Conservation (phyloP, 2,888 invertebrate species). For the Quadroppia sp. region DNA sequence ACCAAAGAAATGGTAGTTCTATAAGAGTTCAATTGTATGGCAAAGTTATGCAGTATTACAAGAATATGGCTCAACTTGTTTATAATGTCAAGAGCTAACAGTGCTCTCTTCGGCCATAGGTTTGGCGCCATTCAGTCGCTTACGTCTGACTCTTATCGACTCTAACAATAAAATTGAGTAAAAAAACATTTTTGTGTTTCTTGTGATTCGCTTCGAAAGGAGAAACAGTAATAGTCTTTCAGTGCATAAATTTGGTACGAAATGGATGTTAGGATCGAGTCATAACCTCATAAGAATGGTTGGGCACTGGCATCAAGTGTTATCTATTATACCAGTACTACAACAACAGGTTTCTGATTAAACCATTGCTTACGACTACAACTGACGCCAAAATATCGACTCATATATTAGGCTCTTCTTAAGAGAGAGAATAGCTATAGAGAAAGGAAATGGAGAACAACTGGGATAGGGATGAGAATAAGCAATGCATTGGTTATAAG, state of each 20-base stretch:
- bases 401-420: constrained; percentile 13
- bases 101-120: background rate
- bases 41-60: background rate
- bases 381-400: constrained; percentile 29
- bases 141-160: constrained; percentile 4
- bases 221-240: background rate
- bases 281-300: constrained; percentile 24
- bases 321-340: constrained; percentile 18
- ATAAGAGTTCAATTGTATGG: constrained; percentile 16
- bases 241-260: constrained; percentile 2
- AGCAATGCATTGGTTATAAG: constrained; percentile 32
- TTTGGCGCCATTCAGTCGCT: constrained; percentile 23
- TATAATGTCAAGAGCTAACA: background rate
- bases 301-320: constrained; percentile 8
- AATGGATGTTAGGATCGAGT: constrained; percentile 1
- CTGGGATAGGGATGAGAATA: constrained; percentile 1
- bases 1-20: background rate
- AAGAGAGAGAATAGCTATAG: constrained; percentile 30
- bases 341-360: constrained; percentile 36
- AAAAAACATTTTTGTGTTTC: constrained; percentile 14
- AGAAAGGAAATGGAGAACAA: constrained; percentile 22
- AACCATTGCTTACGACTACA: constrained; percentile 30
- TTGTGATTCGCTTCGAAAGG: background rate
- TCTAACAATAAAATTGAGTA: constrained; percentile 7
- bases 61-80: background rate